Conservation (phyloP, 2,113 vertebrate genomes). For the Myxocyprinus asiaticus region DNA sequence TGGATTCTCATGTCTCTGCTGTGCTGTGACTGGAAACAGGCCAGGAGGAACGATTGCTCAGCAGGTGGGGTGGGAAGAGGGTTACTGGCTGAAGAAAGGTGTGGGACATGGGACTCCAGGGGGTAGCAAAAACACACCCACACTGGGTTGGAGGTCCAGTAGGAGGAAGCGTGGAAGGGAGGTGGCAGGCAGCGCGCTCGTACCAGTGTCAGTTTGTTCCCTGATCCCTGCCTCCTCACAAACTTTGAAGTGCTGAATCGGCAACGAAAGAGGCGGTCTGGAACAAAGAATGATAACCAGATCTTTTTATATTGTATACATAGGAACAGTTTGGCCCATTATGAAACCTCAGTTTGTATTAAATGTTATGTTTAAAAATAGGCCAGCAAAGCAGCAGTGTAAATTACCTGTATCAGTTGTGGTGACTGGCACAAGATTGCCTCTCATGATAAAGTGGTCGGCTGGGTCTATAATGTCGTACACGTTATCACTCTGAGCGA, state of each 20-base stretch:
- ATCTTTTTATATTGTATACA: too few species aligned
- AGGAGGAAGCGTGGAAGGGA: conserved; percentile 76
- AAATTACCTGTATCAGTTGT: conserved; percentile 74
- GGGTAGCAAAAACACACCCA: conserved; percentile 90
- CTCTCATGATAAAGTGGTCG: conserved; percentile 83
- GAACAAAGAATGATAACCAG: neutral
- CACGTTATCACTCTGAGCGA: conserved; percentile 88
- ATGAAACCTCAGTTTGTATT: too few species aligned
- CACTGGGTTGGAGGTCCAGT: conserved; percentile 87
- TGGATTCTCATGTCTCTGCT: conserved; percentile 81
- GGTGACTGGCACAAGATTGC: conserved; percentile 76
- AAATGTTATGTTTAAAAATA: neutral
- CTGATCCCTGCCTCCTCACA: conserved; percentile 84
- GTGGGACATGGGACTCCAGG: conserved; percentile 78
- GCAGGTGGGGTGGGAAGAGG: conserved; percentile 60
- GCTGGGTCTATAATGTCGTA: conserved; percentile 85
- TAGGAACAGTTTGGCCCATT: too few species aligned
- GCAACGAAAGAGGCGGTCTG: conserved; percentile 86
- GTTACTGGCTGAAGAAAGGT: conserved; percentile 53
- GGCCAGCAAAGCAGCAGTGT: neutral
- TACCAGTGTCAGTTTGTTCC: conserved; percentile 87
- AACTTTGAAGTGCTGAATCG: conserved; percentile 91
- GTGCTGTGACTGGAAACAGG: conserved; percentile 86
- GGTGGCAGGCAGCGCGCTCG: conserved; percentile 82
- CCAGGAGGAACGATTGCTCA: conserved; percentile 79